Conservation (phyloP, 2,113 vertebrate species). For the Cyprinus carpio region DNA sequence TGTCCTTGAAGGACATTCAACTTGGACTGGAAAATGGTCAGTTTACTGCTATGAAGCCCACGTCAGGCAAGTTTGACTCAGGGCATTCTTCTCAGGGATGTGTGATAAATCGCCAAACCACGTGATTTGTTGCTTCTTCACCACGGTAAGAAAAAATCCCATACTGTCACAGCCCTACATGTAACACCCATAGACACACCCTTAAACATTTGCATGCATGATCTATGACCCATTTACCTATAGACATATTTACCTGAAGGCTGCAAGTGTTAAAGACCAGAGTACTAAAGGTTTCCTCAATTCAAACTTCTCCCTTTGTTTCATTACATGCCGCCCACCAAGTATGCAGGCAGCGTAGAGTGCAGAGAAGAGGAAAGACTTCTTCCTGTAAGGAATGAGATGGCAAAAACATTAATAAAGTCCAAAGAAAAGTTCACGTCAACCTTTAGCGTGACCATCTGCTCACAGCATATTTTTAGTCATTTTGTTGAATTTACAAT, state of each 20-base stretch:
- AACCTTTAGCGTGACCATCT: background rate
- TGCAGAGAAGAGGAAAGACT: constrained; percentile 96
- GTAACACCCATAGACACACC: background rate
- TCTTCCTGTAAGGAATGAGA: constrained; percentile 83
- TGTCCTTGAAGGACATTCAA: no score
- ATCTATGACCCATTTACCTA: background rate
- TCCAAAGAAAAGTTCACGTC: background rate
- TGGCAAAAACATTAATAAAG: background rate
- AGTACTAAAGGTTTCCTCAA: constrained; percentile 94
- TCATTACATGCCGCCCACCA: constrained; percentile 96
- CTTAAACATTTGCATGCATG: background rate
- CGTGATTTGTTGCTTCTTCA: no score
- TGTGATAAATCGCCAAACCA: no score
- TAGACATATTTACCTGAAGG: constrained; percentile 87
- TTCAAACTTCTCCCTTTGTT: constrained; percentile 98
- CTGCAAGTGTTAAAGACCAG: constrained; percentile 95
- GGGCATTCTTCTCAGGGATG: no score
- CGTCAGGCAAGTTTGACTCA: no score
- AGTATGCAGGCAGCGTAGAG: constrained; percentile 97
- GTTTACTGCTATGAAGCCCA: no score
- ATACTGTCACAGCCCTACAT: no score
- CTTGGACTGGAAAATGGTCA: no score
- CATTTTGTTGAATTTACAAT: background rate
- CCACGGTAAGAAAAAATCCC: no score
- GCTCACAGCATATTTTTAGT: background rate